Evolutionary conservation across 2,113 vertebrate species (phyloP).

Genomic region (Bombycilla garrulus): DNA sequence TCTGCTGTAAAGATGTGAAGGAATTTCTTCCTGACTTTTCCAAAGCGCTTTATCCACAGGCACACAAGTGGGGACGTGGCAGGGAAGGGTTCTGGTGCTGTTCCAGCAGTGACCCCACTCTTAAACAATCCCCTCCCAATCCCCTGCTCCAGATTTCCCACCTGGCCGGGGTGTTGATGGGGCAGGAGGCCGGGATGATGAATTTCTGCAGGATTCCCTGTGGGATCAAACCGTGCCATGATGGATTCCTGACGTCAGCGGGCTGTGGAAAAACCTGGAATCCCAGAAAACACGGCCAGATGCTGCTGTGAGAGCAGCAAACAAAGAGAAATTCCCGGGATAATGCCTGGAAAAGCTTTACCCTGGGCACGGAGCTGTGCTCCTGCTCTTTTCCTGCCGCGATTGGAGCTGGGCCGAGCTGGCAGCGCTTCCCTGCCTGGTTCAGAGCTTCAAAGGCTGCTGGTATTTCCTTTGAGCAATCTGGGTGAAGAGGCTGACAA

Average conservation of each 20-base stretch:
- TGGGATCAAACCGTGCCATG: background rate
- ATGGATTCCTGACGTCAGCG: background rate
- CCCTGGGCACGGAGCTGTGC: background rate
- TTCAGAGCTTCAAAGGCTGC: background rate
- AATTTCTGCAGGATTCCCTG: background rate
- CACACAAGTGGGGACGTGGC: background rate
- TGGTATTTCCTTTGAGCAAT: conserved; percentile 37
- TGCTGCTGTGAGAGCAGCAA: background rate
- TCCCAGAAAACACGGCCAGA: background rate
- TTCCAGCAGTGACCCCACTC: background rate
- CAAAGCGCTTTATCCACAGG: background rate
- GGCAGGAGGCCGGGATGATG: background rate
- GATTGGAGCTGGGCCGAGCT: background rate
- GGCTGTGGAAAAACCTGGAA: background rate
- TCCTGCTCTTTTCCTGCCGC: background rate
- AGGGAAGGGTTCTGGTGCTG: background rate
- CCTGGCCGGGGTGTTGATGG: conserved; percentile 9
- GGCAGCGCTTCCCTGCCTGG: background rate
- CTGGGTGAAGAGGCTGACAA: conserved; percentile 5
- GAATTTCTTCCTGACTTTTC: background rate
- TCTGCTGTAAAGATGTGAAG: background rate
- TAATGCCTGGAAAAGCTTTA: background rate
- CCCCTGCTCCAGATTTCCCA: background rate
- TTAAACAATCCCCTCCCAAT: background rate
- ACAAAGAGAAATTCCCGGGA: background rate